Percentiles rank a stretch among this genome's conserved stretches.
phyloP scores from a whole-genome alignment of 1,140 invertebrate genomes.

The Lerema accius region DNA sequence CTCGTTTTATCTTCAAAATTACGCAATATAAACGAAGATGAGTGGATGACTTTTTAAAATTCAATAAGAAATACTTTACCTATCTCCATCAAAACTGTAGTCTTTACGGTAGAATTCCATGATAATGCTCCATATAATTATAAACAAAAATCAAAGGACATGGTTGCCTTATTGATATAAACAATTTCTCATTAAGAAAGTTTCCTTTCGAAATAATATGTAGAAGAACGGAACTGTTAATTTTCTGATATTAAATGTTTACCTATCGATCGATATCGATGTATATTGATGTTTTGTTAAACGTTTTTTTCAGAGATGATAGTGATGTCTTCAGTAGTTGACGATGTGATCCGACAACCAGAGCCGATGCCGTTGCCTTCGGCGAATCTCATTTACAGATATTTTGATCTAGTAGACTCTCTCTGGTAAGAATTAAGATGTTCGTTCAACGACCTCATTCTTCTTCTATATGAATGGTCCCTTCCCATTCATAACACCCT shows the following conservation, averaged over 20 bases:
- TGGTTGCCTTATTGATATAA: no score
- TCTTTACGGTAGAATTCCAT: no score
- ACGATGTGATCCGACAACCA: constrained; percentile 40
- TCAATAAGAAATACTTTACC: no score
- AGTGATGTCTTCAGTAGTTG: constrained; percentile 62
- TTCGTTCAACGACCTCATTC: constrained; percentile 7
- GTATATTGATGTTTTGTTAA: constrained; percentile 1
- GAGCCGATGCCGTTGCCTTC: constrained; percentile 57
- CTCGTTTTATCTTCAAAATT: no score
- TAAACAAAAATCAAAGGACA: no score
- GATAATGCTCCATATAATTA: no score
- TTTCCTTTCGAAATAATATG: no score
- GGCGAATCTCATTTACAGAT: constrained; percentile 51
- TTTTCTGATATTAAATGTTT: neutral
- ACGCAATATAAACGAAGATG: no score
- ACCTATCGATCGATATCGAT: neutral
- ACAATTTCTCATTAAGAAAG: no score
- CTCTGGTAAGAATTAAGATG: constrained; percentile 74
- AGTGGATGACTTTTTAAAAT: no score
- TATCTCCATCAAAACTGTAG: no score
- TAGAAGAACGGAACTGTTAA: no score
- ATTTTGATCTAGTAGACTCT: constrained; percentile 61
- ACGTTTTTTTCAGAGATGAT: constrained; percentile 63
- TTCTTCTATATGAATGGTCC: constrained; percentile 29
- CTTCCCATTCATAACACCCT: constrained; percentile 25